phyloP scores from a whole-genome alignment of 2,113 vertebrate species.

The Riparia riparia region DNA sequence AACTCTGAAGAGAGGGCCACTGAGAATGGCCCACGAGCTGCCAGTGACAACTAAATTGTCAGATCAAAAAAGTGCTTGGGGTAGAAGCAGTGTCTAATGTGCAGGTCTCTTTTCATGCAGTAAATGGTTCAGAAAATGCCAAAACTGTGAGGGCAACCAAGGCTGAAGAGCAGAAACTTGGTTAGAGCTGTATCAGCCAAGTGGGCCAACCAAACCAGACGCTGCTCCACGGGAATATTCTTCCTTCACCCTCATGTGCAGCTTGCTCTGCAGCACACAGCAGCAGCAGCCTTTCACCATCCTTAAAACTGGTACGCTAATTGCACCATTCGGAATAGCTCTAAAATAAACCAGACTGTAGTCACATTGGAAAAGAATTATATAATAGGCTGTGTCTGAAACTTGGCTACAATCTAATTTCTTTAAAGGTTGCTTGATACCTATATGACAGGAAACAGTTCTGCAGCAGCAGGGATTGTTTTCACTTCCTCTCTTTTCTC shows the following conservation, averaged over 20 bases:
- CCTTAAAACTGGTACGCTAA: neutral
- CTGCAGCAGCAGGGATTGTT: conserved; percentile 11
- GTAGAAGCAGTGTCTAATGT: neutral
- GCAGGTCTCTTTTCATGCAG: neutral
- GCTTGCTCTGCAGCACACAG: neutral
- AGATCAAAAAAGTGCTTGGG: neutral
- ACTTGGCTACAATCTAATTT: conserved; percentile 32
- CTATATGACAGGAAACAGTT: neutral
- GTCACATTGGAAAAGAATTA: neutral
- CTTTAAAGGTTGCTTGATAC: conserved; percentile 35
- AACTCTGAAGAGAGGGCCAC: neutral
- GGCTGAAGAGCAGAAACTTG: neutral
- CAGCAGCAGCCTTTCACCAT: neutral
- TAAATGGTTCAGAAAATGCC: neutral
- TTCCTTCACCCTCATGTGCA: neutral
- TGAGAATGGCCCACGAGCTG: rapidly evolving
- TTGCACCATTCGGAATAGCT: neutral
- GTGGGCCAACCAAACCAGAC: rapidly evolving
- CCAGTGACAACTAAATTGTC: neutral
- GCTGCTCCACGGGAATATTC: rapidly evolving
- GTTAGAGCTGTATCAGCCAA: neutral
- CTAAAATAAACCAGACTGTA: conserved; percentile 10
- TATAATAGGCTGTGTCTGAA: neutral
- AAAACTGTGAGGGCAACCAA: neutral
- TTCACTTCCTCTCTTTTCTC: neutral